Evolutionary conservation across 2,797 vertebrate genomes (phyloP).

Genomic region (Macropus fuliginosus): DNA sequence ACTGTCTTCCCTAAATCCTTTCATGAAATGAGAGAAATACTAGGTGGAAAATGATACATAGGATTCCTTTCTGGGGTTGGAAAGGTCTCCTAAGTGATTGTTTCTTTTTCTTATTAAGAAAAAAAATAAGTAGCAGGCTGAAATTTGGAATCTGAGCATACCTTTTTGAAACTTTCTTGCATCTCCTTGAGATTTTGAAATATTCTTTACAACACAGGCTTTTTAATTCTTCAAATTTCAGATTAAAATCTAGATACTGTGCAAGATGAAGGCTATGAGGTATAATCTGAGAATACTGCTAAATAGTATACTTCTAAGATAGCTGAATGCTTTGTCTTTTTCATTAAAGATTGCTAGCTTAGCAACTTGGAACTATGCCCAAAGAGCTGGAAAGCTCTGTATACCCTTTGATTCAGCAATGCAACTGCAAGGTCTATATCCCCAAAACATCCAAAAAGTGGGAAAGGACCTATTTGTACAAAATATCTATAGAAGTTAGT

Average conservation of each 20-base stretch:
- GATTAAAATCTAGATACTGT: conserved; percentile 55
- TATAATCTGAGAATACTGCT: conserved; percentile 70
- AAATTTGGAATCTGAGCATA: conserved; percentile 36
- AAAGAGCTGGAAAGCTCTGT: neutral
- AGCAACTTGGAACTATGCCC: neutral
- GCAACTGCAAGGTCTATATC: neutral
- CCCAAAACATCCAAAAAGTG: neutral
- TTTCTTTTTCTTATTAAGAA: conserved; percentile 46
- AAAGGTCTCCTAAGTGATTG: conserved; percentile 2
- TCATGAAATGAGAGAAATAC: conserved; percentile 55
- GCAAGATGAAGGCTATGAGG: conserved; percentile 63
- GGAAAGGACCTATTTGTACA: neutral
- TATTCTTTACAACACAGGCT: conserved; percentile 49
- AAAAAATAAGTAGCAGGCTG: conserved; percentile 1
- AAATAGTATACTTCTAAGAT: conserved; percentile 71
- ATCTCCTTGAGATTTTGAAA: conserved; percentile 47
- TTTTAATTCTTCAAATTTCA: conserved; percentile 62
- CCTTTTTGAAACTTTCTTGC: conserved; percentile 17
- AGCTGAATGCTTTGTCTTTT: conserved; percentile 70
- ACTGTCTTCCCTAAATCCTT: conserved; percentile 30
- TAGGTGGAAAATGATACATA: conserved; percentile 20
- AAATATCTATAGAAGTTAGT: neutral
- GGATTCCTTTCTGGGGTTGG: conserved; percentile 23
- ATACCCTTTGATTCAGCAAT: neutral
- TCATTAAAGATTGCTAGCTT: conserved; percentile 67